Evolutionary conservation across 2,888 invertebrate species (phyloP), one percentile per base, ranked within the genome.

Genomic region (Panopea generosa): DNA sequence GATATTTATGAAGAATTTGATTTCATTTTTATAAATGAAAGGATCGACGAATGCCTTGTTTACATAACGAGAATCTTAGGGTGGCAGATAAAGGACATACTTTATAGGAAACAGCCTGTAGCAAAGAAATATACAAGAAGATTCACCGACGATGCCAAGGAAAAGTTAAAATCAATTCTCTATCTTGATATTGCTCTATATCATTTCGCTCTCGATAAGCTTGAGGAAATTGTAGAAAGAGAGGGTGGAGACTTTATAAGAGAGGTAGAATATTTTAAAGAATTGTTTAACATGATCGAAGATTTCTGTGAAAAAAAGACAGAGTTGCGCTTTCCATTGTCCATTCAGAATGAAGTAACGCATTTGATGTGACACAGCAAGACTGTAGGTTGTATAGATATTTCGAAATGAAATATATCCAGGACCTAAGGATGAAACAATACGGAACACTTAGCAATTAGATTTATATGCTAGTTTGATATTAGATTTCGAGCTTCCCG

Each of bases 1-100:
- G n/a, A n/a, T n/a, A n/a, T n/a, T n/a, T 40, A 81, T 16, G 76
- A 76, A 22, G 78, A 79, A 22, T 86, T 86, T 69, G 57, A 82
- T 47, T 63, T 87, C 11, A 78, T 87, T 7, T 56, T 87, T n/a
- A 77, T 87, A 18, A 83, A 76, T 11, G 86, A 86, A 53, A 73
- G 76, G 43, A 84, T 85, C 74, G 81, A 85, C 38, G 86, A 86
- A 69, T 86, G 86, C 1, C 7, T 87, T 4, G 74, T 87, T 16
- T 68, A 85, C 0, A 65, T 87, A 60, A 84, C 73, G 53, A 66
- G 87, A 24, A 43, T 77, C 1, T 40, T 86, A 2, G 63, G 73
- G 1, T 87, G 87, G 87, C 27, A 66, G 0, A 57, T 80, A 1
- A 66, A 78, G 47, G 87, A 87, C 29, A 68, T 87, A 11, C 11